Evolutionary conservation across 1,140 invertebrate genomes (phyloP), one percentile per base, ranked within the genome.

Genomic region (Heliconius hermathena): DNA sequence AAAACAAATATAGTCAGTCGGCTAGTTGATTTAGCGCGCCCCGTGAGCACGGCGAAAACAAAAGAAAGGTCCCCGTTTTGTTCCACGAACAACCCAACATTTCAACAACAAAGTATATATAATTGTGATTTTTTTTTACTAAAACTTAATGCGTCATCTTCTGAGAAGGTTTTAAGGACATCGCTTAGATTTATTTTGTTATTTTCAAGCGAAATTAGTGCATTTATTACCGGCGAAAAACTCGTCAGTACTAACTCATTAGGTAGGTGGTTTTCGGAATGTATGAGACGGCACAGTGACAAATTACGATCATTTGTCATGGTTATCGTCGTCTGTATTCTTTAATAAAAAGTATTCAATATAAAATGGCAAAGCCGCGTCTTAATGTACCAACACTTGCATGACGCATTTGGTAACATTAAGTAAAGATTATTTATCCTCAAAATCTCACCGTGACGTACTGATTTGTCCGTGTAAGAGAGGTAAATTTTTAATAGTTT

Each of bases 91-190:
- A 78, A 80, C 83, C 78, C 77, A 80, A 84, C 82, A 77, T 86
- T 88, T 85, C 81, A 77, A 84, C 87, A 91, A 89, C 87, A 88
- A 90, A 86, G 84, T 89, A 26, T 26, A 26, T 88, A 86, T 90
- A 89, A 89, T 90, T 91, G 87, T 87, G 76, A 81, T 71, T 85
- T 89, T 90, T 49, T 87, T 90, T 87, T 80, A 82, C 80, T 74
- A 81, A 77, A 76, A 78, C 73, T 79, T 73, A 76, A 82, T 88
- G 86, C 84, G 84, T 92, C 89, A 92, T 83, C 52, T 94, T 94
- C 91, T 91, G 77, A 81, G 91, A 93, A 94, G 91, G 90, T 82
- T 84, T 81, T 83, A 86, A 89, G 87, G 86, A 91, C 86, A 83
- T 82, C 76, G 78, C 73, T 74, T 82, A 89, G 89, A 86, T 89